Base-by-base conservation (phyloP, 2,888 invertebrate genomes). In the Rhamphomyia laevipes region DNA sequence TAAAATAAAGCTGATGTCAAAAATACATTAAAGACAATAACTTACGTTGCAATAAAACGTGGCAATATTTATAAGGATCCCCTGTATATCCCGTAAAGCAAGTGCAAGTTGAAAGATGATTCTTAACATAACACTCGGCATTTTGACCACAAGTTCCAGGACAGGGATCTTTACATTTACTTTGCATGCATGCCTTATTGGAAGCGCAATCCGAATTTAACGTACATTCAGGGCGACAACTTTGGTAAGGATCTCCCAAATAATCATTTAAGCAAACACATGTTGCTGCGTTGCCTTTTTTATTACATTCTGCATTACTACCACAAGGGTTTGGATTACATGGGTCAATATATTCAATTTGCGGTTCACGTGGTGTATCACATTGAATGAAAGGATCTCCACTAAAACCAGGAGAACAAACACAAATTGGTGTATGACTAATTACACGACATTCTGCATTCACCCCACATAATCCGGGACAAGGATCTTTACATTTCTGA, bases 141-240 rank as follows among this genome's bases (percentile, higher is more conserved):
- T 84, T 83, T 50, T 79, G 73, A 3, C 84, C 85, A 63, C 88
- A 88, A 15, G 81, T 79, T 54, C 85, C 86, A 7, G 82, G 82
- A 59, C 87, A 88, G 16, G 87, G 86, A 70, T 88, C 82, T 61
- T 75, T 73, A 64, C 89, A 89, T 68, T 84, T 86, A 55, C 82
- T 80, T 56, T 79, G 77, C 4, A 81, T 72, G 61, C 87, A 87
- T 55, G 84, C 83, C 64, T 77, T 77, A 56, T 80, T 77, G 46
- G 74, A 73, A n/a, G 80, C 69, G 66, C 89, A 88, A 70, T 87
- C 86, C 9, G 84, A 80, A 63, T 85, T 83, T 6, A 82, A 76
- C n/a, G 80, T 76, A 64, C 87, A 87, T 69, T 87, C 86, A 2
- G 86, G 86, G 59, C 86, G 75, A 64, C 87, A 88, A 57, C 71